Base-by-base conservation (phyloP, 2,797 vertebrate genomes). In the Lutjanus campechanus region DNA sequence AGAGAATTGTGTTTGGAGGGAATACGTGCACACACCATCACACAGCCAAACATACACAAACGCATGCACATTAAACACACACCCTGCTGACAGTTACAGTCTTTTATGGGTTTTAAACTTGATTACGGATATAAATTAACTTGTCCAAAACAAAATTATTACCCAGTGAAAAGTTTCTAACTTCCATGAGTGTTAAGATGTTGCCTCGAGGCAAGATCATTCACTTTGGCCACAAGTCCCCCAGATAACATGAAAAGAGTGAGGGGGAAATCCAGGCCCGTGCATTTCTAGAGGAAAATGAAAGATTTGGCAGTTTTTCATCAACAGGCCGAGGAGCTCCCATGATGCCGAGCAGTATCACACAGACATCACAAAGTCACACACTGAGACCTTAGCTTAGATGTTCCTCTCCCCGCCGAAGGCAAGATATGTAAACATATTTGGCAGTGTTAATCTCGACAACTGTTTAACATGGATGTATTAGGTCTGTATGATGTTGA, bases 401-500 rank as follows among this genome's bases (percentile, higher is more conserved):
- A 85, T 88, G 85, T 88, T 90, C 65, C 44, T 58, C 61, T 78
- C 66, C 74, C 63, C 11, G 50, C 86, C 83, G 44, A 92, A 86
- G 83, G 84, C 82, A 85, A 87, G 88, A 92, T 74, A 85, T 92
- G 89, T 89, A 93, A 93, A 93, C 93, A 95, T 79, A 91, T 91
- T 92, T 92, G 85, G 85, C 85, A 79, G 85, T 87, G 92, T 93
- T 96, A 93, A 94, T 95, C 92, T 92, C 91, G 94, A 94, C 93
- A 95, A 90, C 94, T 93, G 79, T 95, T 95, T 92, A 95, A 95
- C 93, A 94, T 90, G 91, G 90, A 93, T 85, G 89, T 89, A 91
- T 89, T 91, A 89, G 90, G 91, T 80, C 85, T 91, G 79, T 88
- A 77, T 90, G 91, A 92, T 91, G 83, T 92, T 92, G 85, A 92